Conservation (phyloP, 2,797 vertebrate genomes). For the Leucoraja ocellata region DNA sequence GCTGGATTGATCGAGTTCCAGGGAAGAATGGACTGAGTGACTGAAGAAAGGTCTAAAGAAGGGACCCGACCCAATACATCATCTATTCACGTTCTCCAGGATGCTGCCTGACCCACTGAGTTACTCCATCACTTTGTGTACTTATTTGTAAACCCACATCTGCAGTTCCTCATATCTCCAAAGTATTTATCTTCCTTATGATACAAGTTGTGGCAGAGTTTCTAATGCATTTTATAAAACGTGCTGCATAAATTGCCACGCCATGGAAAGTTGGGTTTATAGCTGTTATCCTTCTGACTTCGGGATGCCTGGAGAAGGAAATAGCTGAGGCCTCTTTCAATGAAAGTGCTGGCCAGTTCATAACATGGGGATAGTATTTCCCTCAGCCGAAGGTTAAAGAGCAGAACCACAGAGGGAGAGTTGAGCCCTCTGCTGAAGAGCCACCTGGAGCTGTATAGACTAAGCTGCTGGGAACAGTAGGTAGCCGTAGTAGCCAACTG, state of each 20-base stretch:
- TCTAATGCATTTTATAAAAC: background rate
- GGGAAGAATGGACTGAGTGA: background rate
- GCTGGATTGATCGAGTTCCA: background rate
- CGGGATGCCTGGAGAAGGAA: background rate
- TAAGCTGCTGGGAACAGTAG: background rate
- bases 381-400: background rate
- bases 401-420: background rate
- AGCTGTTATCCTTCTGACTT: background rate
- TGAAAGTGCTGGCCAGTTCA: background rate
- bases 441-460: background rate
- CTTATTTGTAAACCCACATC: too few relatives aligned
- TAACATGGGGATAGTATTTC: too few relatives aligned
- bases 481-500: background rate
- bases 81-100: too few relatives aligned
- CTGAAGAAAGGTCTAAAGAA: background rate
- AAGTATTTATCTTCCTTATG: background rate
- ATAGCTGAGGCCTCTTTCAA: background rate
- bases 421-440: background rate
- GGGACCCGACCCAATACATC: too few relatives aligned
- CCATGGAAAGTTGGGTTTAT: background rate
- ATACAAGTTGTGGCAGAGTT: background rate
- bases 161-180: too few relatives aligned
- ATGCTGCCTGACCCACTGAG: too few relatives aligned
- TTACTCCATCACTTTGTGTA: too few relatives aligned
- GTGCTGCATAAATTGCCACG: background rate